Base-by-base conservation (phyloP, 1,140 invertebrate species). In the Drosophila erecta region DNA sequence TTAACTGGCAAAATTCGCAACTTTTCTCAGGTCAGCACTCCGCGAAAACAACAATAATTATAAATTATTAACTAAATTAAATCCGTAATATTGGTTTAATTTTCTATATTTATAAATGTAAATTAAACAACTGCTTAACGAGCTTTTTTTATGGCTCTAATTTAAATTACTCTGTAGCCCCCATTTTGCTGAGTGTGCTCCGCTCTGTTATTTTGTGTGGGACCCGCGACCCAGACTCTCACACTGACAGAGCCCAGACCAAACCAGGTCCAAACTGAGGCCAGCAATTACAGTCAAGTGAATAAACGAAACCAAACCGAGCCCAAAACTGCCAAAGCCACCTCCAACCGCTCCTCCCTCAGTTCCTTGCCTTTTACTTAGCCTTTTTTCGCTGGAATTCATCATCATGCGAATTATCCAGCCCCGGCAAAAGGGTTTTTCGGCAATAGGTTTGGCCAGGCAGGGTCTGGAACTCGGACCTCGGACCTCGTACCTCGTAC, bases 361-460 rank as follows among this genome's bases (percentile, higher is more conserved):
- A 17, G 54, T 41, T 70, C 58, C 54, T 49, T 41, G 49, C 72
- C 84, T 80, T 89, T 89, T 80, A 89, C 72, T 89, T 84, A 65
- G 79, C 64, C 67, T 58, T 87, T 83, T 87, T 89, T 89, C 84
- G 58, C 80, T 84, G 84, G 84, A 89, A 89, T 89, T 90, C 84
- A 89, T 89, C 84, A 89, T 89, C 76, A 80, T 74, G 85, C 80
- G 84, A 89, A 89, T 89, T 89, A 89, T 74, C 84, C 77, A 73
- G 72, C 40, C 30, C 59, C 51, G 60, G 51, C 61, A 65, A 56
- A 57, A 75, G 72, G 72, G 69, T 60, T 72, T 72, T 81, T 86
- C 57, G 79, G 75, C 79, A 83, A 84, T 83, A 79, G 74, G 50
- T 44, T 61, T 40, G 24, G 43, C 58, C 35, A n/a, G 22, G 38